Percentiles rank a stretch among this genome's conserved stretches.
Conservation (phyloP, 2,113 vertebrate species). For the Pogonocichla stellata region DNA sequence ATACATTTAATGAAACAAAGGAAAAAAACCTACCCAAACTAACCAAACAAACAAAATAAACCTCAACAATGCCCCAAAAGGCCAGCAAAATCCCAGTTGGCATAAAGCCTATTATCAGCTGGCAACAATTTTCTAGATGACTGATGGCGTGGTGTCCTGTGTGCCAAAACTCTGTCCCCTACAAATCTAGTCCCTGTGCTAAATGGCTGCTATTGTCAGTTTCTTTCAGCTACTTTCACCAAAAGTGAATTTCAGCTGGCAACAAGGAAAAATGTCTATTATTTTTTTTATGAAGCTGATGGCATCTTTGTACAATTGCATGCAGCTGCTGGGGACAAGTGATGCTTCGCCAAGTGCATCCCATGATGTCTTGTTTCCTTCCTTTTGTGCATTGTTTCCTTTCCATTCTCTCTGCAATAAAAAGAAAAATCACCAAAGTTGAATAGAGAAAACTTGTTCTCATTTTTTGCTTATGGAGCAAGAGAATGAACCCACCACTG, state of each 20-base stretch:
- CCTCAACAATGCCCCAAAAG: background rate
- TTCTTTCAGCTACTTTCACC: background rate
- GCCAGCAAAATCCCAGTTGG: background rate
- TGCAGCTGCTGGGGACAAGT: slow-evolving; percentile 1
- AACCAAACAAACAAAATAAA: background rate
- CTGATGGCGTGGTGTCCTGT: background rate
- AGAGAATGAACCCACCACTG: background rate
- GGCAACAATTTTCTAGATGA: background rate
- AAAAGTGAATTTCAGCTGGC: slow-evolving; percentile 40
- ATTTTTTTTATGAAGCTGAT: background rate
- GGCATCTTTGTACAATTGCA: slow-evolving; percentile 25
- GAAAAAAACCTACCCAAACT: too few species aligned
- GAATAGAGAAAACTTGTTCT: background rate
- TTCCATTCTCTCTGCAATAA: background rate
- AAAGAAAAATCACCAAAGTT: background rate
- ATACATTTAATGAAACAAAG: background rate
- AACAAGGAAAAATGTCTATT: background rate
- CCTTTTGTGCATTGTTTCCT: background rate
- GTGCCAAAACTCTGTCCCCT: slow-evolving; percentile 1
- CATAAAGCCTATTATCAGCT: background rate
- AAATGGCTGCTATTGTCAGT: background rate
- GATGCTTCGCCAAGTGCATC: slow-evolving; percentile 12
- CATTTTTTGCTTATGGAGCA: background rate
- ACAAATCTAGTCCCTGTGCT: background rate
- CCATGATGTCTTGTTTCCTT: background rate